phyloP scores from a whole-genome alignment of 2,797 vertebrate species.

The Prionace glauca region DNA sequence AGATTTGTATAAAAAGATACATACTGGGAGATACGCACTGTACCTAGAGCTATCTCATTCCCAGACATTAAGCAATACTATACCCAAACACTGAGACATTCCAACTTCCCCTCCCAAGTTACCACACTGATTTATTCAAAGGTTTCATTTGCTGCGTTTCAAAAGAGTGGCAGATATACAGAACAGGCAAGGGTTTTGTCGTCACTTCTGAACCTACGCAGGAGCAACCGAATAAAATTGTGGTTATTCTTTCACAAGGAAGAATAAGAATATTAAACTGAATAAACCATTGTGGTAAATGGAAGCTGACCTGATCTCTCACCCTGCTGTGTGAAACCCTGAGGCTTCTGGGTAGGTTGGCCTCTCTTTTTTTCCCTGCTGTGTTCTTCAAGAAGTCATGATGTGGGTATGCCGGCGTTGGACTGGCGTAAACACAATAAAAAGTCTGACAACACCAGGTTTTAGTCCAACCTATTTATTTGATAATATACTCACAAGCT shows the following conservation, averaged over 20 bases:
- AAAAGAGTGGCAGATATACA: neutral
- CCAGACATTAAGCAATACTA: neutral
- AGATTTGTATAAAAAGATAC: neutral
- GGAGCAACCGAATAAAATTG: neutral
- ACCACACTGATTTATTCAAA: neutral
- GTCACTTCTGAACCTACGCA: neutral
- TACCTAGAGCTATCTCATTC: neutral
- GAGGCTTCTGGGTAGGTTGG: neutral
- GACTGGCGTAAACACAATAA: too few species aligned
- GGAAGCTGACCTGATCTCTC: neutral
- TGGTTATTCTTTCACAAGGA: neutral
- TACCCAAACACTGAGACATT: neutral
- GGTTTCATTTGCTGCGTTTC: neutral
- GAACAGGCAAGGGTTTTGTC: neutral
- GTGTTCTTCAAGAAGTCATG: too few species aligned
- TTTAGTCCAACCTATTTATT: too few species aligned
- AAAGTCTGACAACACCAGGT: too few species aligned
- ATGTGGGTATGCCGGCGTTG: too few species aligned
- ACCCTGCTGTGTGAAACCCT: neutral
- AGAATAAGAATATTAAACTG: neutral
- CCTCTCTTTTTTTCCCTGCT: neutral
- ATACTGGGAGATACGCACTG: neutral
- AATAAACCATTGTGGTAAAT: neutral
- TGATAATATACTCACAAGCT: too few species aligned
- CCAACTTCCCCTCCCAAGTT: neutral